Percentiles rank a stretch among this genome's conserved stretches.
phyloP scores from a whole-genome alignment of 1,140 invertebrate species.

The Cecropterus lyciades region DNA sequence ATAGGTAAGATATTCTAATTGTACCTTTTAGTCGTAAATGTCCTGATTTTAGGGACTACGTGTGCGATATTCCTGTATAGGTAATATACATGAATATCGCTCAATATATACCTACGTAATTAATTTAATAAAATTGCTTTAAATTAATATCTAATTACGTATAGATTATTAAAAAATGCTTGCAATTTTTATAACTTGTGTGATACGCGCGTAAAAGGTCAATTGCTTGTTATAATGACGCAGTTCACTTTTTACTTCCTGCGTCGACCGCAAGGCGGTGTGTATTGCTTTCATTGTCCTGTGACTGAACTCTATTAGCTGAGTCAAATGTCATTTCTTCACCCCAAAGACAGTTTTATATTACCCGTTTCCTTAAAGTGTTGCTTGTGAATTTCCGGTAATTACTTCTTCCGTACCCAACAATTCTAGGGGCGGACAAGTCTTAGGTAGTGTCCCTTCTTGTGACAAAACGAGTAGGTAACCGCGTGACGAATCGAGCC shows the following conservation, averaged over 20 bases:
- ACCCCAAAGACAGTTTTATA: conserved; percentile 67
- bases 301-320: conserved; percentile 71
- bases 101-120: too few relatives aligned
- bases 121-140: too few relatives aligned
- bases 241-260: conserved; percentile 66
- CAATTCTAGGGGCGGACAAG: conserved; percentile 54
- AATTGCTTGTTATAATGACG: conserved; percentile 38
- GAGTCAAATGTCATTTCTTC: conserved; percentile 79
- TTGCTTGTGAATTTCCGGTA: conserved; percentile 70
- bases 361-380: conserved; percentile 72
- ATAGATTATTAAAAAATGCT: background rate
- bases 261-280: conserved; percentile 60
- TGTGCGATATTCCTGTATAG: too few relatives aligned
- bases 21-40: too few relatives aligned
- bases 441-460: conserved; percentile 55
- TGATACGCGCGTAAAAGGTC: conserved; percentile 37
- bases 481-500: conserved; percentile 37
- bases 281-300: conserved; percentile 70
- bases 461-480: conserved; percentile 59
- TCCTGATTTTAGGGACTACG: too few relatives aligned
- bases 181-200: conserved; percentile 9
- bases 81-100: too few relatives aligned
- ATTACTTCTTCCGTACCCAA: conserved; percentile 74
- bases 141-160: too few relatives aligned
- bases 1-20: too few relatives aligned